These are phyloP conservation scores for Heptranchias perlo DNA, from an alignment of 2,113 vertebrate genomes.

Conservation along the genomic window DNA sequence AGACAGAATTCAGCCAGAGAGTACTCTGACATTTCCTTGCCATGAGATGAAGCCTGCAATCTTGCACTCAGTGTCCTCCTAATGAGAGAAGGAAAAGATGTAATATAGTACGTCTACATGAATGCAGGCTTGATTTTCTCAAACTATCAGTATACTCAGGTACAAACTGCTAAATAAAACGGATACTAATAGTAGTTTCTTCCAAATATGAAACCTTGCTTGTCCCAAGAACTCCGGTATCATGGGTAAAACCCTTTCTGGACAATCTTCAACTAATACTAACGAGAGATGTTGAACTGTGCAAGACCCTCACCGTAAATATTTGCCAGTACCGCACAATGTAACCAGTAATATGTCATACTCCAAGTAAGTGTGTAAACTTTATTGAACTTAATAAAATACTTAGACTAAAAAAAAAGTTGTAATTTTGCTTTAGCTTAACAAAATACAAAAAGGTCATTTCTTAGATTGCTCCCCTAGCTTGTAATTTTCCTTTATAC, in stretches of 20 bases:
- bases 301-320: neutral
- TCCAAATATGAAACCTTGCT: neutral
- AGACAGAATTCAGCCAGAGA: slow-evolving; percentile 89
- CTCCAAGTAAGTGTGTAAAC: neutral
- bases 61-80: slow-evolving; percentile 75
- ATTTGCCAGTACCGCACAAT: neutral
- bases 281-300: neutral
- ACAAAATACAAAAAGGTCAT: neutral
- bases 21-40: slow-evolving; percentile 63
- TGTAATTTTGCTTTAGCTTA: neutral
- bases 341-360: neutral
- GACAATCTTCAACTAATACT: neutral
- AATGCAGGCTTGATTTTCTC: neutral
- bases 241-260: neutral
- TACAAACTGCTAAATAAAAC: neutral
- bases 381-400: neutral
- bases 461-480: neutral
- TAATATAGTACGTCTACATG: neutral
- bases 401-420: neutral
- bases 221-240: neutral
- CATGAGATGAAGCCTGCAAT: slow-evolving; percentile 57
- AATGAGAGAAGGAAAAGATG: slow-evolving; percentile 35
- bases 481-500: neutral
- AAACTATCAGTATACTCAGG: neutral
- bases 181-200: neutral